phyloP scores from a whole-genome alignment of 2,797 vertebrate species.

The Amblyopsis hoosieri region DNA sequence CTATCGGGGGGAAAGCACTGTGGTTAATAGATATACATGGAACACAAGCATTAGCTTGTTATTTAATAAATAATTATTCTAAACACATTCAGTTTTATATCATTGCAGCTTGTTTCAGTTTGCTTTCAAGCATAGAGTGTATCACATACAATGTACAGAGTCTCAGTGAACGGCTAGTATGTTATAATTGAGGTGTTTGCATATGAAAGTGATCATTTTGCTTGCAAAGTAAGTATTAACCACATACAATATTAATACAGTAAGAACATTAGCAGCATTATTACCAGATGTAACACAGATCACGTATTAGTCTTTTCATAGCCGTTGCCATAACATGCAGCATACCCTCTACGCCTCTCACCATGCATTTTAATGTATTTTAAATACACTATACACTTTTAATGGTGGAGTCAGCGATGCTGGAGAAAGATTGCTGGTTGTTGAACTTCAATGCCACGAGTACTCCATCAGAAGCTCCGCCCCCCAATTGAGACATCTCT shows the following conservation, averaged over 20 bases:
- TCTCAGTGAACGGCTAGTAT: not conserved
- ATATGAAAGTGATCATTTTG: conserved; percentile 42
- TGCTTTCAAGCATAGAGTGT: conserved; percentile 18
- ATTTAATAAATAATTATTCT: too few relatives aligned
- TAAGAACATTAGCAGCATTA: not conserved
- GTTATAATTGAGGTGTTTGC: not conserved
- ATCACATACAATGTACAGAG: conserved; percentile 7
- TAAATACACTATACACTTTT: not conserved
- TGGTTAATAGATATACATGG: too few relatives aligned
- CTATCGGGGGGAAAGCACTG: conserved; percentile 1
- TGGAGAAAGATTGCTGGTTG: too few relatives aligned
- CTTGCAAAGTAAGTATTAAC: conserved; percentile 42
- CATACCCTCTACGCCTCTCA: not conserved
- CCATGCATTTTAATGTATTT: not conserved
- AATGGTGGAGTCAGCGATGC: conserved; percentile 8
- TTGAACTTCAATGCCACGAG: too few relatives aligned
- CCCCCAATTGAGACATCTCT: too few relatives aligned
- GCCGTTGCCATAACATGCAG: not conserved
- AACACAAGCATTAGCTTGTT: too few relatives aligned
- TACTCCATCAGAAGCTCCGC: too few relatives aligned
- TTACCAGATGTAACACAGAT: conserved; percentile 10
- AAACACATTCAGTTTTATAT: too few relatives aligned
- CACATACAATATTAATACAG: conserved; percentile 10
- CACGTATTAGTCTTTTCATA: not conserved
- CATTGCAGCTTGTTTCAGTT: not conserved